A percentile compares a stretch with the other conserved stretches of the same genome.
phyloP scores from a whole-genome alignment of 2,113 vertebrate genomes.

The Bothrops jararaca region DNA sequence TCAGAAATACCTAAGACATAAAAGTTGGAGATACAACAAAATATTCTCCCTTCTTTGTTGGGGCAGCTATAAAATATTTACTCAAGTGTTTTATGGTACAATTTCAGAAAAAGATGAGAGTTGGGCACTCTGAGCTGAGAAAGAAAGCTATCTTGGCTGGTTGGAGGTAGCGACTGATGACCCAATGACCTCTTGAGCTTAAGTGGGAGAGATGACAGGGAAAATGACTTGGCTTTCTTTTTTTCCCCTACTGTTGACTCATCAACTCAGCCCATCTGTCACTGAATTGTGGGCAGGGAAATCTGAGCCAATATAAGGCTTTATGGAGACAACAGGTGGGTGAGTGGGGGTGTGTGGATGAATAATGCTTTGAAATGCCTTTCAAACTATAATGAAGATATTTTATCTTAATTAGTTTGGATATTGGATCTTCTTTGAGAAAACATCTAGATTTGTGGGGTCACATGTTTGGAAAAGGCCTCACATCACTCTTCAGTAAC shows the following conservation, averaged over 20 bases:
- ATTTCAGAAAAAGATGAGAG: conserved; percentile 16
- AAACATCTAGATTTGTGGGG: neutral
- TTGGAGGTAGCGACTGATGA: neutral
- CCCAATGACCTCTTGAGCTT: neutral
- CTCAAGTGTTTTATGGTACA: neutral
- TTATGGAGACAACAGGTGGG: conserved; percentile 23
- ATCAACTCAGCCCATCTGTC: neutral
- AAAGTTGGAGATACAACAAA: neutral
- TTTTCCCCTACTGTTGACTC: conserved; percentile 5
- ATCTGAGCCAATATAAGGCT: conserved; percentile 30
- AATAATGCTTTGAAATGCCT: conserved; percentile 15
- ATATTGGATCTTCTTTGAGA: conserved; percentile 2
- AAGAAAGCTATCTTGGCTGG: neutral
- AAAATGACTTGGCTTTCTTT: neutral
- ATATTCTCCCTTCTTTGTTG: conserved; percentile 6
- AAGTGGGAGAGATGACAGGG: neutral
- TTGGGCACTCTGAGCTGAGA: neutral
- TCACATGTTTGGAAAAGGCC: conserved; percentile 24
- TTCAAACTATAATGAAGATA: neutral
- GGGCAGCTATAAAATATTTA: neutral
- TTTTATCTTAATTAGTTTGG: conserved; percentile 20
- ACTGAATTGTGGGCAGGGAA: conserved; percentile 5
- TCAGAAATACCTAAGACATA: neutral
- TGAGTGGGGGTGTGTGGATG: conserved; percentile 3
- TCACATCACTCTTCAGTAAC: conserved; percentile 26